Evolutionary conservation across 92 coral and sea anemone genomes (phyloP).

Genomic region (Muricea muricata): DNA sequence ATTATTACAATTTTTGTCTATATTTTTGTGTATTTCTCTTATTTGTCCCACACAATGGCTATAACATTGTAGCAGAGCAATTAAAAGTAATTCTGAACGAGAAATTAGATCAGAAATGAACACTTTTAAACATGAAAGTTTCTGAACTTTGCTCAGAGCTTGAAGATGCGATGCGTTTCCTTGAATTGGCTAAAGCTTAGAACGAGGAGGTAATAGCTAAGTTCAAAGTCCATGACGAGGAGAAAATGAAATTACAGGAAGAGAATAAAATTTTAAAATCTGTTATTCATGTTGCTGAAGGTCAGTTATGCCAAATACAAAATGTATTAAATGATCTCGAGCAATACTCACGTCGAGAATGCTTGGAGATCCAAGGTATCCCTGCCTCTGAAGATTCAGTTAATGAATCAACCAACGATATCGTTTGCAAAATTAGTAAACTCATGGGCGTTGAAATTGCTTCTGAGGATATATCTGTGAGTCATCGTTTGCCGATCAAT

Average conservation of each 20-base stretch:
- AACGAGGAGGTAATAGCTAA: neutral
- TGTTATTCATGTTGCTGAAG: neutral
- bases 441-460: neutral
- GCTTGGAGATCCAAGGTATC: neutral
- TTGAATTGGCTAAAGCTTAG: neutral
- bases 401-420: neutral
- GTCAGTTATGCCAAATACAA: neutral
- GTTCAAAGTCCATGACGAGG: neutral
- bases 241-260: neutral
- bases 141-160: neutral
- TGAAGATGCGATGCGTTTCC: neutral
- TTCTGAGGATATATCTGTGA: neutral
- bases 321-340: neutral
- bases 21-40: too few species aligned
- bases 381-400: neutral
- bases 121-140: neutral
- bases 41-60: too few species aligned
- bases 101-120: neutral
- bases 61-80: neutral
- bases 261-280: neutral
- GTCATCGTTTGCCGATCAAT: neutral
- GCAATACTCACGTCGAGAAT: neutral
- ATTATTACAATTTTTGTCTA: too few species aligned
- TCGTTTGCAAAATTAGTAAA: neutral
- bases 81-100: neutral